Percentiles rank a stretch among this genome's conserved stretches.
Evolutionary conservation across 2,888 invertebrate species (phyloP).

Genomic region (Enchytraeus crypticus): DNA sequence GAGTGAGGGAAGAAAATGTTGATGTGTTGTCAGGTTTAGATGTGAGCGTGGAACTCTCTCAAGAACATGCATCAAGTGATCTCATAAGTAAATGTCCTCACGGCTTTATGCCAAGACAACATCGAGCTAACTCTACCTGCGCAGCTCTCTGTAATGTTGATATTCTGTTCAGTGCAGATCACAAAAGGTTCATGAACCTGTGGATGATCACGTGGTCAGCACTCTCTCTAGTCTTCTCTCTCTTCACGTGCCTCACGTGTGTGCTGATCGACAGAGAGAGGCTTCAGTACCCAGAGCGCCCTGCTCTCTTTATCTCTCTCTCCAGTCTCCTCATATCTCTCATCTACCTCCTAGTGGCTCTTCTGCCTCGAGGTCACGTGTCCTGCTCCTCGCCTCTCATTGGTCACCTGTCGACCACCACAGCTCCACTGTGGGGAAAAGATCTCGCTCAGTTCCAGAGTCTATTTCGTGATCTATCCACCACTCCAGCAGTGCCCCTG

Average conservation of each 20-base stretch:
- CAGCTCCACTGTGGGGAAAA: too few relatives aligned
- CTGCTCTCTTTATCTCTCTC: conserved; percentile 48
- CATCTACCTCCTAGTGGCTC: conserved; percentile 48
- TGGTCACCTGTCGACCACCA: too few relatives aligned
- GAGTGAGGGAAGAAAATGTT: too few relatives aligned
- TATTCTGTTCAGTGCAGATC: conserved; percentile 60
- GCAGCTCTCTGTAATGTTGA: conserved; percentile 57
- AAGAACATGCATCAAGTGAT: too few relatives aligned
- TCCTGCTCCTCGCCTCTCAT: conserved; percentile 59
- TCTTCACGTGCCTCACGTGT: conserved; percentile 44
- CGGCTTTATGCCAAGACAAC: too few relatives aligned
- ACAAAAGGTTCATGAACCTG: conserved; percentile 63
- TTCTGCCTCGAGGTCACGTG: conserved; percentile 40
- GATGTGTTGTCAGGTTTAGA: too few relatives aligned
- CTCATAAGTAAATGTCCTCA: too few relatives aligned
- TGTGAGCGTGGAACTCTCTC: too few relatives aligned
- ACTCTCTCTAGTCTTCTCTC: conserved; percentile 57
- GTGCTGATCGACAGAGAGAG: conserved; percentile 47
- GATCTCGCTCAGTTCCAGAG: too few relatives aligned
- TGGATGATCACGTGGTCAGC: conserved; percentile 72
- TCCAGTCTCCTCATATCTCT: conserved; percentile 47
- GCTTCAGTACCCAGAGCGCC: conserved; percentile 50
- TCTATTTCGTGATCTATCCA: too few relatives aligned
- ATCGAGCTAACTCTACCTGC: conserved; percentile 35
- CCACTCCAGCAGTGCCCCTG: conserved; percentile 43